A percentile compares a stretch with the other conserved stretches of the same genome.
These are phyloP conservation scores for Perdita meconis DNA, from an alignment of 2,888 invertebrate species.

Conservation along the genomic window DNA sequence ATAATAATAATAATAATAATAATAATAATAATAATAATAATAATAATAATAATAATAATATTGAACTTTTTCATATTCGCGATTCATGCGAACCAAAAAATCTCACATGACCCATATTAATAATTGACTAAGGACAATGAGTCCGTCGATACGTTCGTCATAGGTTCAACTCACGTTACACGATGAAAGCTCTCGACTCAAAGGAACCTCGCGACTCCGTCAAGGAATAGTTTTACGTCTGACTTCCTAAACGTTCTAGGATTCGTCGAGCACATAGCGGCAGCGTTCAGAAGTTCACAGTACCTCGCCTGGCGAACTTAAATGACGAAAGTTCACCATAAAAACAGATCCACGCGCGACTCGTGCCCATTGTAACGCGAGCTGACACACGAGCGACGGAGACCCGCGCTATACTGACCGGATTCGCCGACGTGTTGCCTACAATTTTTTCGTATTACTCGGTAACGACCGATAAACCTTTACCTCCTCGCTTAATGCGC, in stretches of 20 bases:
- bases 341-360: not conserved
- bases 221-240: not conserved
- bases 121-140: no score
- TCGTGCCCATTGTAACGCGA: not conserved
- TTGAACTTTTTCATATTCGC: no score
- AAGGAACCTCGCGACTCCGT: not conserved
- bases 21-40: no score
- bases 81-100: no score
- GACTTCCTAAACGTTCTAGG: not conserved
- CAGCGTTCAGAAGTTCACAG: not conserved
- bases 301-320: not conserved
- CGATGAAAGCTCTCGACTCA: not conserved
- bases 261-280: not conserved
- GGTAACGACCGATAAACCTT: slow-evolving; percentile 50
- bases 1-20: no score
- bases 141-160: not conserved
- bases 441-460: slow-evolving; percentile 45
- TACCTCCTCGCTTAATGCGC: slow-evolving; percentile 4
- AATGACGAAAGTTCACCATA: slow-evolving; percentile 23
- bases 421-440: slow-evolving; percentile 13
- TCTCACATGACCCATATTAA: no score
- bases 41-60: no score
- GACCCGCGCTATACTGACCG: not conserved
- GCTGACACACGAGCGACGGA: not conserved
- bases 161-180: not conserved